Percentiles rank a stretch among this genome's conserved stretches.
Conservation (phyloP, 2,888 invertebrate species). For the Noctua janthe region DNA sequence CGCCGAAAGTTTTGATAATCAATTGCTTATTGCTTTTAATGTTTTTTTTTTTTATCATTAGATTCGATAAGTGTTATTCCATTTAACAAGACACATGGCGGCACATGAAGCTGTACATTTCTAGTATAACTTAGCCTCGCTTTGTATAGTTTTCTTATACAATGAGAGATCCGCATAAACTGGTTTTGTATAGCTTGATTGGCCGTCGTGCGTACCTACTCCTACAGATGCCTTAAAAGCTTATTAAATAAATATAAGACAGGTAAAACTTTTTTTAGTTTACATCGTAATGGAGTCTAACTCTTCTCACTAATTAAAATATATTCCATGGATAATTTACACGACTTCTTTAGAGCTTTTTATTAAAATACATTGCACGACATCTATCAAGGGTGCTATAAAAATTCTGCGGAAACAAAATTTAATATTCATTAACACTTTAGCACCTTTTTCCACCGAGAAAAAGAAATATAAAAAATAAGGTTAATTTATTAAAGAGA, state of each 20-base stretch:
- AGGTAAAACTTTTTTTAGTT: not conserved
- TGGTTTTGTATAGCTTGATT: no score
- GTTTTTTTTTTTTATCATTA: not conserved
- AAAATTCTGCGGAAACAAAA: constrained; percentile 47
- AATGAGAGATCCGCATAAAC: no score
- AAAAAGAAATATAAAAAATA: constrained; percentile 56
- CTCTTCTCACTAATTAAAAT: constrained; percentile 18
- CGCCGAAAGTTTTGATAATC: not conserved
- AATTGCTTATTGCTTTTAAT: not conserved
- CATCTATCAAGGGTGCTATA: constrained; percentile 46
- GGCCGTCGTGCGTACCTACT: not conserved
- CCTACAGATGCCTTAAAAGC: not conserved
- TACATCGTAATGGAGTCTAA: not conserved
- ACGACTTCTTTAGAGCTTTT: constrained; percentile 11
- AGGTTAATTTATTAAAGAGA: constrained; percentile 51
- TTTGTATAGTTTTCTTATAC: no score
- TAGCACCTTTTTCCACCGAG: constrained; percentile 6
- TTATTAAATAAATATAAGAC: not conserved
- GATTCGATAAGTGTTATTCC: not conserved
- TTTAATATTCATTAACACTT: constrained; percentile 59
- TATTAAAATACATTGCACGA: constrained; percentile 50
- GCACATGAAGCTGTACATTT: no score
- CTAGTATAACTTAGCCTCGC: no score
- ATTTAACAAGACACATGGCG: not conserved
- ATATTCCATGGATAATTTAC: constrained; percentile 11